Evolutionary conservation across 2,888 invertebrate species (phyloP).

Genomic region (Lampropteryx suffumata): DNA sequence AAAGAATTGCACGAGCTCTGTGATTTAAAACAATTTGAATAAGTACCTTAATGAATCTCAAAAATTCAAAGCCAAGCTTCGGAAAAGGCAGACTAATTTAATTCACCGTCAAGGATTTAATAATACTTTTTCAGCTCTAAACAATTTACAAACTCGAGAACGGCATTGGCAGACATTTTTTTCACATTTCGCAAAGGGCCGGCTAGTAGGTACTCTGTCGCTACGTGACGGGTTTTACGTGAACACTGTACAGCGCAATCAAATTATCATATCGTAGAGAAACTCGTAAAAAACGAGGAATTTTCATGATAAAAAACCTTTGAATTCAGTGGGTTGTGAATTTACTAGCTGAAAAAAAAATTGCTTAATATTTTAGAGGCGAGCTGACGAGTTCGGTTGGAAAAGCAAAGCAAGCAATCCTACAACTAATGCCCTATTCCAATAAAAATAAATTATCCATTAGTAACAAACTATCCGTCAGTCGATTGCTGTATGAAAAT

Average conservation of each 20-base stretch:
- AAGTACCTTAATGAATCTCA: conserved; percentile 3
- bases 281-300: conserved; percentile 10
- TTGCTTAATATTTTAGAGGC: not conserved
- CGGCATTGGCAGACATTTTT: conserved; percentile 17
- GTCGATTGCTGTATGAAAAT: too few relatives aligned
- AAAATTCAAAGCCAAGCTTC: conserved; percentile 9
- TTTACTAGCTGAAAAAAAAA: not conserved
- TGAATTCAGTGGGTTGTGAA: conserved; percentile 2
- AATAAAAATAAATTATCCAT: too few relatives aligned
- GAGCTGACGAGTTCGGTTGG: too few relatives aligned
- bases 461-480: too few relatives aligned
- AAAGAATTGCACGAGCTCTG: not conserved
- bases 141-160: conserved; percentile 27
- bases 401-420: too few relatives aligned
- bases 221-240: conserved; percentile 15
- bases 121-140: conserved; percentile 26
- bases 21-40: conserved; percentile 2
- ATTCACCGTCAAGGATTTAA: conserved; percentile 28
- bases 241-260: conserved; percentile 15
- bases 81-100: conserved; percentile 22
- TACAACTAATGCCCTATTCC: too few relatives aligned
- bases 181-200: conserved; percentile 13
- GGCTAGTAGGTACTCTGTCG: not conserved
- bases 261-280: conserved; percentile 17
- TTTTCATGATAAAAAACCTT: conserved; percentile 8